Evolutionary conservation across 1,140 invertebrate genomes (phyloP), one percentile per base, ranked within the genome.

Genomic region (Vanessa tameamea): DNA sequence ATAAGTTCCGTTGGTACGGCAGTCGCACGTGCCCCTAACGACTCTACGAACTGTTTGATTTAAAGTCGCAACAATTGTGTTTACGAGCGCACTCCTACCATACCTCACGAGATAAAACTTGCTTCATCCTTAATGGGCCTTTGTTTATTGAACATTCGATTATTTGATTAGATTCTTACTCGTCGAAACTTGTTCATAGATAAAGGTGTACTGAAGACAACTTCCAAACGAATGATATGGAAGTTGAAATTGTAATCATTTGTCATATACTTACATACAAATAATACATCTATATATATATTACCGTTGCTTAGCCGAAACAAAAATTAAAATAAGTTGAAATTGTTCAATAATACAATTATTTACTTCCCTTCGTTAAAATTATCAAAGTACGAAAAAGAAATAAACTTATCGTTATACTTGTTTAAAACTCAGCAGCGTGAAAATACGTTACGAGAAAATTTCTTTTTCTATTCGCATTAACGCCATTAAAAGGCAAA

Each of bases 41-140:
- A 86, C 87, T 88, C 78, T 65, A 48, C 74, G 74, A 87, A 87
- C 85, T 85, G 87, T 91, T 91, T 91, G 89, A 91, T 91, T 91
- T 91, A 91, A 88, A 89, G 82, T 85, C 81, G 87, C 86, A 88
- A 89, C 89, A 91, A 91, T 88, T 89, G 87, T 88, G 85, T 88
- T 86, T 87, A 87, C 79, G 86, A 83, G 59, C 72, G 51, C 26
- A 57, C 20, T 51, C 63, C 15, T 53, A 9, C 65, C 37, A 75
- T 72, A 67, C 68, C 65, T 64, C 77, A 48, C 63, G 43, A 74
- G 73, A 78, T 73, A 81, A 72, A 75, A 78, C 74, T 80, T 78
- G 64, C 50, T 67, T 78, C 51, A 53, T 23, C 20, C 51, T 68
- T 81, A 80, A 82, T 80, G 80, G 80, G 51, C 64, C 73, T 79